phyloP scores from a whole-genome alignment of 92 coral and sea anemone genomes.

The Palythoa grandiflora region DNA sequence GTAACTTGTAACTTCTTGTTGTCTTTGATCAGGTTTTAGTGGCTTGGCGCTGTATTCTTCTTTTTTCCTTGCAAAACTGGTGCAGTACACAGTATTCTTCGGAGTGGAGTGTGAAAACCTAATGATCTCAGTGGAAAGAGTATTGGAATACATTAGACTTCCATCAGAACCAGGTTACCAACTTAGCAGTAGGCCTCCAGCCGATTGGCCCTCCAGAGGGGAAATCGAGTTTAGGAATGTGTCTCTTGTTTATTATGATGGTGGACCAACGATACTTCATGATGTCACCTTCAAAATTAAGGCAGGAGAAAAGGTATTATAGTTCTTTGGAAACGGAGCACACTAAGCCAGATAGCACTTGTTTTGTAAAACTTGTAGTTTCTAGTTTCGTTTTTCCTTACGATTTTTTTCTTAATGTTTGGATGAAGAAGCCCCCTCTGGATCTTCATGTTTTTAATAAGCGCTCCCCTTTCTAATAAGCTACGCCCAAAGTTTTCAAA shows the following conservation, averaged over 20 bases:
- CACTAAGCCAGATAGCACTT: neutral
- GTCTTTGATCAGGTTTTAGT: constrained; percentile 8
- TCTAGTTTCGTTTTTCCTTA: too few species aligned
- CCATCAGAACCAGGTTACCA: constrained; percentile 30
- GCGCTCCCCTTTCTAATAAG: too few species aligned
- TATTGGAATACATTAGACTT: constrained; percentile 7
- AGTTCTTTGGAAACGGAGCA: neutral
- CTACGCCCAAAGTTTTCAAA: too few species aligned
- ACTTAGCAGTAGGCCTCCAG: neutral
- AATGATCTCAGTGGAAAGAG: constrained; percentile 29
- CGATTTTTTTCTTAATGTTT: too few species aligned
- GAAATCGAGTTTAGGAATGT: neutral
- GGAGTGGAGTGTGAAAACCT: constrained; percentile 23
- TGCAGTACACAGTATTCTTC: neutral
- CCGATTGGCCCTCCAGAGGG: constrained; percentile 28
- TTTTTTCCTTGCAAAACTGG: neutral
- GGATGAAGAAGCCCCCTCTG: too few species aligned
- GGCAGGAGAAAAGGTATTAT: neutral
- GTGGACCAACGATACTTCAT: neutral
- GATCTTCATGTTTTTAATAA: too few species aligned
- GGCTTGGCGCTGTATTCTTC: constrained; percentile 35
- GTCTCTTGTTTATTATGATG: constrained; percentile 5
- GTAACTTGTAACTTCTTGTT: neutral
- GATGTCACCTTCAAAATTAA: neutral
- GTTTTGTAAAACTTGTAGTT: neutral